Evolutionary conservation across 1,140 invertebrate genomes (phyloP).

Genomic region (Drosophila erecta): DNA sequence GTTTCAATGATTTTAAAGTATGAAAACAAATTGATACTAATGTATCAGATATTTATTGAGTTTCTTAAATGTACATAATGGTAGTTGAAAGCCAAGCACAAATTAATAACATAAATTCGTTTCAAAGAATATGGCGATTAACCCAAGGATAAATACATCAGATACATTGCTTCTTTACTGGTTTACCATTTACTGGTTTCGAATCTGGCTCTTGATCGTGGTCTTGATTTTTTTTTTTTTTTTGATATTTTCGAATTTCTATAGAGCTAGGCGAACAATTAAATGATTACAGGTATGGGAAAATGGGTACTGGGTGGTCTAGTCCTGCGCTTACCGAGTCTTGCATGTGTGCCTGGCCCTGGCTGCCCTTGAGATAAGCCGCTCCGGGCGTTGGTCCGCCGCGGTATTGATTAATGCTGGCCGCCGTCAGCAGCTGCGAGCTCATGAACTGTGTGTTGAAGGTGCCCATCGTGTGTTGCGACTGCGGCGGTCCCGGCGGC

Average conservation of each 20-base stretch:
- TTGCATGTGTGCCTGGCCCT: slow-evolving; percentile 86
- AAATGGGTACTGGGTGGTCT: background rate
- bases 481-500: slow-evolving; percentile 66
- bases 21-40: slow-evolving; percentile 3
- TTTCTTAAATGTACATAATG: background rate
- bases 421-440: slow-evolving; percentile 80
- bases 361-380: slow-evolving; percentile 86
- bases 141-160: background rate
- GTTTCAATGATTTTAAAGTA: background rate
- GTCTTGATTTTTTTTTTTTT: background rate
- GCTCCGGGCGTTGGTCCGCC: slow-evolving; percentile 85
- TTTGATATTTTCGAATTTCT: background rate
- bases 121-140: background rate
- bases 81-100: background rate
- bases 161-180: background rate
- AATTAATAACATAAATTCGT: background rate
- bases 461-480: slow-evolving; percentile 83
- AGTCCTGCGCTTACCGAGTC: slow-evolving; percentile 82
- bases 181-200: background rate
- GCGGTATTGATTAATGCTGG: slow-evolving; percentile 79
- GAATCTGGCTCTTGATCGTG: background rate
- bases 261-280: background rate
- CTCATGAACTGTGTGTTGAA: slow-evolving; percentile 84
- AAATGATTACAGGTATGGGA: background rate
- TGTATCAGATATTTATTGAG: background rate